Evolutionary conservation across 1,140 invertebrate species (phyloP), one percentile per base, ranked within the genome.

Genomic region (Stegodyphus mimosarum): DNA sequence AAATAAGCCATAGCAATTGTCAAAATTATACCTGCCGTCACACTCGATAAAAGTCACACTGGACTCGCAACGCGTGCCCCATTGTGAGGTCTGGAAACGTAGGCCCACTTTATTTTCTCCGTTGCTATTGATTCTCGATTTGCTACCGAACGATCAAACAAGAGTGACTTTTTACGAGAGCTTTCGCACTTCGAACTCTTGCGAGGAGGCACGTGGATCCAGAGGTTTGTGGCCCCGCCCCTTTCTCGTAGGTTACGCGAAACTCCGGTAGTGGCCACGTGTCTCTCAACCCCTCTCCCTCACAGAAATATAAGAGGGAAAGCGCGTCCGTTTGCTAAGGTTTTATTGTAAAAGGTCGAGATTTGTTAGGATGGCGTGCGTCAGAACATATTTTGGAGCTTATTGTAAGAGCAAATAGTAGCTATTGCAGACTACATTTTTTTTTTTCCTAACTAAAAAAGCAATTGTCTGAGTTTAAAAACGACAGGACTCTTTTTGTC

Each of bases 61-160:
- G 15, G 33, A 11, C 15, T 60, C 5, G 55, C 55, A 33, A 78
- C 76, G 66, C 76, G 66, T 66, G 50, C 66, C 76, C 33, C 48
- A 78, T 69, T 17, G 69, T 33, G n/a, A 50, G 9, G 48, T 71
- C 33, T 33, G 33, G 7, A 67, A 67, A 67, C 13, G 66, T 7
- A n/a, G 18, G 33, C 69, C 33, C 9, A 18, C 33, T 13, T n/a
- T 49, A 49, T 33, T 33, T 33, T 33, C 33, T 33, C 33, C 33
- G 7, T 10, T n/a, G 15, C 50, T 78, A 78, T 78, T 55, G 76
- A 78, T 78, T 78, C 76, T 78, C 76, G 76, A 78, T 78, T 78
- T 78, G 76, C 69, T 69, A 71, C 11, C 33, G 15, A 17, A 60
- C 55, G 55, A 15, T 11, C 55, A 15, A 9, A 60, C 55, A 60